Conservation (phyloP, 2,797 vertebrate genomes). For the Micropoecilia bifurca region DNA sequence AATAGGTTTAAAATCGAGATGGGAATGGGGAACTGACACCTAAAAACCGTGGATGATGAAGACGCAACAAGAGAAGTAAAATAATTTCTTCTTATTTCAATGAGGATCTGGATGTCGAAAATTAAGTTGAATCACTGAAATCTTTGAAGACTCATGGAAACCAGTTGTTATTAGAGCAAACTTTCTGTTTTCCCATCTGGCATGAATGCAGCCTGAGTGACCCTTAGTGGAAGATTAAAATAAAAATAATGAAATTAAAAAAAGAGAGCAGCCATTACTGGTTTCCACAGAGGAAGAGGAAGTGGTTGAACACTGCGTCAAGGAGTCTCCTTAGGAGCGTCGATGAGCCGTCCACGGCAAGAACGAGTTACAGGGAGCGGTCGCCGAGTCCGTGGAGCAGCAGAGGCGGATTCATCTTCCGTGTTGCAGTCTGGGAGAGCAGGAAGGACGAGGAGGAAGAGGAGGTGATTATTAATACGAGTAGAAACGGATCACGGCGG, state of each 20-base stretch:
- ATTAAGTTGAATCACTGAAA: not conserved
- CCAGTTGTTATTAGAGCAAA: not conserved
- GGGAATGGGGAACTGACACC: not conserved
- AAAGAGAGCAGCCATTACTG: conserved; percentile 54
- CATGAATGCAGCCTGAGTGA: conserved; percentile 59
- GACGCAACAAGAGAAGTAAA: not conserved
- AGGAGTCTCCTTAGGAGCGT: conserved; percentile 47
- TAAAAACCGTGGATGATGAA: not conserved
- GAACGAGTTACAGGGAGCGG: conserved; percentile 9
- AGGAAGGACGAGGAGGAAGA: conserved; percentile 11
- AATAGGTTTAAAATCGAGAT: not conserved
- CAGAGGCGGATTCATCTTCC: conserved; percentile 16
- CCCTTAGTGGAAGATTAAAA: conserved; percentile 23
- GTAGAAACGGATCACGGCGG: conserved; percentile 14
- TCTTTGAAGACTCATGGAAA: not conserved
- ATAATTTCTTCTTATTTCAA: not conserved
- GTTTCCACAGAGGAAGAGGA: conserved; percentile 63
- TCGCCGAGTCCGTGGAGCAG: conserved; percentile 23
- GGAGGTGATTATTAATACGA: conserved; percentile 24
- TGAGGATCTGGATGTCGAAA: not conserved
- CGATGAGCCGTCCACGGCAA: conserved; percentile 32
- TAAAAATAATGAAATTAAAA: conserved; percentile 20
- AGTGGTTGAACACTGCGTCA: conserved; percentile 43
- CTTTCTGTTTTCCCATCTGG: conserved; percentile 29
- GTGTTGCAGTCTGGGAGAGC: conserved; percentile 10